Base-by-base conservation (phyloP, 30 jellyfish, hydroid and myxozoan genomes). In the Turritopsis dohrnii region DNA sequence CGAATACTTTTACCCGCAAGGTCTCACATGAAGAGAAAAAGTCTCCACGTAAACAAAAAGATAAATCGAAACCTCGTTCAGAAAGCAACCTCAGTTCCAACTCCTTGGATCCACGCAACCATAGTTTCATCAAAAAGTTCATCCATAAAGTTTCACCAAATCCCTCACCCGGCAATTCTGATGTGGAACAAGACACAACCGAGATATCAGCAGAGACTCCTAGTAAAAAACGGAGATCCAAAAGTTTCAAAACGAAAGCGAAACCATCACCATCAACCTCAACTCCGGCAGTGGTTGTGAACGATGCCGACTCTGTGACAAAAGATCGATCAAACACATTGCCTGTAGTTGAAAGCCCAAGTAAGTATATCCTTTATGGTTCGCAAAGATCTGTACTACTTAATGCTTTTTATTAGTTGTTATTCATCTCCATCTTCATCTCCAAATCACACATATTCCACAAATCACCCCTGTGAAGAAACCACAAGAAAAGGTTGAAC, bases 111-210 rank as follows among this genome's bases (percentile, higher is more conserved):
- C 82, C 52, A 5, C 79, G 79, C 8, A 80, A n/a, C 52, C 30
- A 29, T 18, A 80, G 84, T 71, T 7, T 80, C 77, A 7, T 80
- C 19, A 80, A 80, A 52, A 31, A 52, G 53, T 21, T 80, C 17
- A 80, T 80, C 20, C 21, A 53, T 26, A 80, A 80, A 26, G 87
- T 94, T 93, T 84, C 99, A 41, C 99, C 99, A 1, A 91, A 89
- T 13, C 99, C 99, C 1, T 94, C 99, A 0, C 99, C 99, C 1
- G 96, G 86, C 0, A 94, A 94, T 85, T 88, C 96, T 1, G 99
- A 94, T 21, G 84, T 66, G 84, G 98, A 93, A 30, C 92, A 79
- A 53, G 83, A 74, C 60, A 8, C 53, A 22, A 23, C 83, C 9
- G 65, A 24, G 24, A 71, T 24, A 26, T 16, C 60, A 13, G 81